A percentile compares a stretch with the other conserved stretches of the same genome.
phyloP scores from a whole-genome alignment of 2,888 invertebrate species.

The Polyommatus iphigenia region DNA sequence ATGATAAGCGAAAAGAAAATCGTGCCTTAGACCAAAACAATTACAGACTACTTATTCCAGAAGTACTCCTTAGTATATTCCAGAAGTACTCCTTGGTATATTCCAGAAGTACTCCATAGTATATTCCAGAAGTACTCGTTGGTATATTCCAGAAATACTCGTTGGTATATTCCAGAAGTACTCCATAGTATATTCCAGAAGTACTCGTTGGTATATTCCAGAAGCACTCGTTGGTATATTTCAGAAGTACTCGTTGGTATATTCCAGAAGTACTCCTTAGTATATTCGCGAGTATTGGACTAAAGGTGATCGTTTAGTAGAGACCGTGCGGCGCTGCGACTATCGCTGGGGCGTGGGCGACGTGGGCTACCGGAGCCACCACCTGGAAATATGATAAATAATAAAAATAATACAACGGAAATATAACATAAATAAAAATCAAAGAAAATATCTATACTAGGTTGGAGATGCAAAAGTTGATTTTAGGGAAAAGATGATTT shows the following conservation, averaged over 20 bases:
- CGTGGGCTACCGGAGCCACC: constrained; percentile 62
- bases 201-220: too few relatives aligned
- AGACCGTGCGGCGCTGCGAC: constrained; percentile 60
- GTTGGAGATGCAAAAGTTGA: too few relatives aligned
- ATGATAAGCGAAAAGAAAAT: background rate
- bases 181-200: background rate
- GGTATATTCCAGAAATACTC: background rate
- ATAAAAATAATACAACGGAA: background rate
- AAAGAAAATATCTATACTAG: too few relatives aligned
- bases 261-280: constrained; percentile 2
- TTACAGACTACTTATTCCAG: constrained; percentile 17
- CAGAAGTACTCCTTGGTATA: background rate
- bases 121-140: background rate
- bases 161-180: background rate
- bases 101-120: background rate
- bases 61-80: constrained; percentile 12
- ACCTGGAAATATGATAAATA: constrained; percentile 40
- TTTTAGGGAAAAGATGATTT: too few relatives aligned
- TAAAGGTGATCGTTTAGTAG: constrained; percentile 40
- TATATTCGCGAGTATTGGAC: constrained; percentile 22
- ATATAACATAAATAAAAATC: background rate
- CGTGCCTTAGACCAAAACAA: background rate
- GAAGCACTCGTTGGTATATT: background rate
- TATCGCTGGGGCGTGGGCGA: constrained; percentile 61
- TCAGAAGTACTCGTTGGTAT: background rate